Conservation (phyloP, 2,797 vertebrate genomes). For the Lepidocolaptes lacrymiger region DNA sequence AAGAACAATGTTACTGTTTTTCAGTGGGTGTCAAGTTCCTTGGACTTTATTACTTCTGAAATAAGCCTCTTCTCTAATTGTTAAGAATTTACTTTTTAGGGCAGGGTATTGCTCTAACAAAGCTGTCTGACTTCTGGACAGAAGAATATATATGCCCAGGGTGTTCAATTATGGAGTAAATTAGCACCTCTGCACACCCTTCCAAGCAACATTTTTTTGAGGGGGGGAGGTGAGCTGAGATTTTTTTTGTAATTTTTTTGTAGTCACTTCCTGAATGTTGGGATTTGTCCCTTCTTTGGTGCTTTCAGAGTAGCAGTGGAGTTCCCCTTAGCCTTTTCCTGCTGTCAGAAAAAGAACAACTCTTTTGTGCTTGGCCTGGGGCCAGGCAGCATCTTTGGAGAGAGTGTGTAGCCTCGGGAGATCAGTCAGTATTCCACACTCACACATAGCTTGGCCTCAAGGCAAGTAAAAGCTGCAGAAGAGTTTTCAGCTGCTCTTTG, state of each 20-base stretch:
- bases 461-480: neutral
- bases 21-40: neutral
- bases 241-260: accelerated
- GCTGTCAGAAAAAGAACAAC: neutral
- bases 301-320: neutral
- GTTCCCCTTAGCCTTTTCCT: neutral
- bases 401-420: neutral
- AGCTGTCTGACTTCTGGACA: neutral
- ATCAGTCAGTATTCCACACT: neutral
- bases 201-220: neutral
- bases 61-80: neutral
- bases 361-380: neutral
- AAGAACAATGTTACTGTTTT: neutral
- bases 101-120: neutral
- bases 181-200: accelerated
- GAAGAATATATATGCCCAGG: neutral
- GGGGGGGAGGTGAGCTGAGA: too few species aligned
- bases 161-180: neutral
- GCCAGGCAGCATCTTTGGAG: neutral
- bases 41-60: neutral
- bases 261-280: neutral
- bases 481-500: neutral
- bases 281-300: neutral
- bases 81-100: neutral
- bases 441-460: neutral